These are phyloP conservation scores for Cosmorhoe ocellata DNA, from an alignment of 2,888 invertebrate species.

Conservation along the genomic window DNA sequence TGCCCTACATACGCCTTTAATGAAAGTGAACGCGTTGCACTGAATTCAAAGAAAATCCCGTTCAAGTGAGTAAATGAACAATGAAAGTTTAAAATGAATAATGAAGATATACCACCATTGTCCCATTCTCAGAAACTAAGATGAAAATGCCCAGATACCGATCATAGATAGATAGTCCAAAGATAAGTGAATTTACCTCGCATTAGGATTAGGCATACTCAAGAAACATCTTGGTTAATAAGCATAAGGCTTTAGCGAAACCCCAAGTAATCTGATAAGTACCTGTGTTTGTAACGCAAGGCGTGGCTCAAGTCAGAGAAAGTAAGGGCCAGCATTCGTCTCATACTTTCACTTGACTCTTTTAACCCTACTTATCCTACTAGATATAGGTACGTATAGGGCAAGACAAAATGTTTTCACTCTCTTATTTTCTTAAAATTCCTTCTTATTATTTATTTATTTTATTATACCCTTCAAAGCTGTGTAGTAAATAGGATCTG, in stretches of 20 bases:
- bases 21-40: slow-evolving; percentile 30
- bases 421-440: no score
- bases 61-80: background rate
- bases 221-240: slow-evolving; percentile 12
- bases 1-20: slow-evolving; percentile 31
- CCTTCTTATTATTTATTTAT: no score
- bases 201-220: background rate
- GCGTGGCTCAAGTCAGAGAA: slow-evolving; percentile 61
- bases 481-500: slow-evolving; percentile 22
- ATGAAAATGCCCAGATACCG: background rate
- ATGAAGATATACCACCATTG: no score
- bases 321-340: slow-evolving; percentile 62
- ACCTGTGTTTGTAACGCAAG: slow-evolving; percentile 30
- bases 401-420: slow-evolving; percentile 28
- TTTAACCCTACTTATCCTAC: slow-evolving; percentile 55
- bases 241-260: slow-evolving; percentile 1
- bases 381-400: slow-evolving; percentile 22
- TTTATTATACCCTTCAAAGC: slow-evolving; percentile 21
- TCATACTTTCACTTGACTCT: slow-evolving; percentile 65
- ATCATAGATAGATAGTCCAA: slow-evolving; percentile 1
- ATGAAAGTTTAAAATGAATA: no score
- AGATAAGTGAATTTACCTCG: background rate
- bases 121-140: no score
- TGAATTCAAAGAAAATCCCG: slow-evolving; percentile 9
- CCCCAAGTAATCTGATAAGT: slow-evolving; percentile 14